Conservation (phyloP, 2,113 vertebrate species). For the Bos javanicus region DNA sequence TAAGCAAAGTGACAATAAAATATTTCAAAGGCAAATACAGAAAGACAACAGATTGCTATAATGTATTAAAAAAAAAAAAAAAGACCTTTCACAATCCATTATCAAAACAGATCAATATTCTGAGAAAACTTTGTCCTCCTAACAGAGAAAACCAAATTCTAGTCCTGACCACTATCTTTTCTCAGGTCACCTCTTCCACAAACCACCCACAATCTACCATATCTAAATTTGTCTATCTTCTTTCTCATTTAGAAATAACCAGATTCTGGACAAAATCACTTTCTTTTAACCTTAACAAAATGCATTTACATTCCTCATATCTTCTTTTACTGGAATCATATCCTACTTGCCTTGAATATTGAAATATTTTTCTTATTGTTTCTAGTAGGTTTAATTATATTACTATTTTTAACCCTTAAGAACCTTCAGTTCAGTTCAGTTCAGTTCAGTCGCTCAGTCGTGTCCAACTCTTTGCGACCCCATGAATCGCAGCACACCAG, state of each 20-base stretch:
- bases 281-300: neutral
- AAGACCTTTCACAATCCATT: neutral
- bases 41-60: neutral
- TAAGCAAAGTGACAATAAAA: neutral
- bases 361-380: neutral
- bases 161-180: neutral
- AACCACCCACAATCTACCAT: neutral
- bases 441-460: too few relatives aligned
- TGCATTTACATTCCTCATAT: neutral
- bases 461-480: too few relatives aligned
- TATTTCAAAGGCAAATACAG: neutral
- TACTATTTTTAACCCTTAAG: neutral
- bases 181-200: neutral
- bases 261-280: neutral
- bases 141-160: neutral
- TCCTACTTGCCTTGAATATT: neutral
- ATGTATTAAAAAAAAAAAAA: neutral
- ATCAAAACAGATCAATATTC: neutral
- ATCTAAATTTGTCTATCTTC: neutral
- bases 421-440: neutral
- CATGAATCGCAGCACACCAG: too few relatives aligned
- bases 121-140: neutral
- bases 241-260: neutral
- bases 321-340: neutral
- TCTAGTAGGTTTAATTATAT: neutral